These are phyloP conservation scores for Zelleria hepariella DNA, from an alignment of 2,888 invertebrate genomes.

Conservation along the genomic window DNA sequence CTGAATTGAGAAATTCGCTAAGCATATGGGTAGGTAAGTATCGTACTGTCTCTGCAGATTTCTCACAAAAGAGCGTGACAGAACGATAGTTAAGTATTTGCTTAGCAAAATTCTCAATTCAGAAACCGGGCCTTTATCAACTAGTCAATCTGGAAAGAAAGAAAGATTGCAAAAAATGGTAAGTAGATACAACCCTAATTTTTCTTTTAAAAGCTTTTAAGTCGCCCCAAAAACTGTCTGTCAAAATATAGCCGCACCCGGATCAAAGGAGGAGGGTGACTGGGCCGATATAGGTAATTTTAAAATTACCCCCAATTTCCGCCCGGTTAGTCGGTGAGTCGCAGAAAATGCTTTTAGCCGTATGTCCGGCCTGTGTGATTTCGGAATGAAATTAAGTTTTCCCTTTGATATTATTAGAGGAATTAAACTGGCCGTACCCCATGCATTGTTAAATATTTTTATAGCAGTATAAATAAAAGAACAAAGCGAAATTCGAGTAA, in stretches of 20 bases:
- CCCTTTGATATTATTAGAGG: too few species aligned
- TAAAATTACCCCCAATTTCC: conserved; percentile 35
- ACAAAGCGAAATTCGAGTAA: background rate
- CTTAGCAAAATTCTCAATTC: too few species aligned
- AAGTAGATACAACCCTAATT: background rate
- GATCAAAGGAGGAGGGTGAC: conserved; percentile 2
- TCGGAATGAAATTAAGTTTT: background rate
- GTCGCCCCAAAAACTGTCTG: background rate
- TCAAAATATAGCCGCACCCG: background rate
- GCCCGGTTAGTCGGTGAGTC: conserved; percentile 14
- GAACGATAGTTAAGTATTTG: too few species aligned
- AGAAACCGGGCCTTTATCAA: too few species aligned
- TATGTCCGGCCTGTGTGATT: conserved; percentile 9
- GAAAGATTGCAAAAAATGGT: background rate
- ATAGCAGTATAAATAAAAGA: background rate
- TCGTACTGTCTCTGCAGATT: too few species aligned
- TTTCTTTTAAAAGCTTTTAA: conserved; percentile 2
- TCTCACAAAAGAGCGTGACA: too few species aligned
- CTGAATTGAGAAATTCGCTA: too few species aligned
- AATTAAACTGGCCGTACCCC: too few species aligned
- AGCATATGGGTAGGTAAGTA: too few species aligned
- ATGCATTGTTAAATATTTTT: too few species aligned
- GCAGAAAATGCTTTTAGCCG: conserved; percentile 37
- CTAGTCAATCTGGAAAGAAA: too few species aligned
- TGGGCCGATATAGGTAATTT: conserved; percentile 14